phyloP scores from a whole-genome alignment of 2,888 invertebrate species.

The Megamerina dolium region DNA sequence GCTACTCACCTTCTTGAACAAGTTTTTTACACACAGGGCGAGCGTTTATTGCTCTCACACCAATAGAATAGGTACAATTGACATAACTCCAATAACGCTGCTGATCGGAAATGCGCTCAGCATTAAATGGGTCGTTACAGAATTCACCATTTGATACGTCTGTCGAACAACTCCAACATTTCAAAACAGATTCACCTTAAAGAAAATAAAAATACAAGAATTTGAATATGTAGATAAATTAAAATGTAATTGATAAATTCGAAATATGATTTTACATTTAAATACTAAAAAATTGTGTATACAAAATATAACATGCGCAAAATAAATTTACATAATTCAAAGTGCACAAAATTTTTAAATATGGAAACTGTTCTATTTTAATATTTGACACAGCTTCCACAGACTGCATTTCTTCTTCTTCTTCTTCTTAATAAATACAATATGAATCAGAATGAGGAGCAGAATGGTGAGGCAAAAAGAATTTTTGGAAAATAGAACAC shows the following conservation, averaged over 20 bases:
- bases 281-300: neutral
- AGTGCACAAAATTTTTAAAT: too few species aligned
- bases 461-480: too few species aligned
- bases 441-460: too few species aligned
- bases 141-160: constrained; percentile 57
- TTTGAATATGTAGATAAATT: neutral
- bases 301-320: too few species aligned
- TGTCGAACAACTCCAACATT: constrained; percentile 73
- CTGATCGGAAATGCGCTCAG: constrained; percentile 48
- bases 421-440: too few species aligned
- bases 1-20: constrained; percentile 68
- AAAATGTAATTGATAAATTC: too few species aligned
- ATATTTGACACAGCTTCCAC: too few species aligned
- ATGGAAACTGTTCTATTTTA: too few species aligned
- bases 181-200: constrained; percentile 59
- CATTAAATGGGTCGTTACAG: constrained; percentile 69
- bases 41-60: constrained; percentile 49
- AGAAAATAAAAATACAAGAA: constrained; percentile 4
- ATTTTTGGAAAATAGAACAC: too few species aligned
- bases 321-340: too few species aligned
- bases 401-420: too few species aligned
- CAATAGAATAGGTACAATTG: constrained; percentile 51
- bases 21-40: constrained; percentile 69
- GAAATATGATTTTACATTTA: neutral
- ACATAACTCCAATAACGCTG: constrained; percentile 49